These are phyloP conservation scores for Phalangium opilio DNA, from an alignment of 2,888 invertebrate genomes.

Conservation along the genomic window DNA sequence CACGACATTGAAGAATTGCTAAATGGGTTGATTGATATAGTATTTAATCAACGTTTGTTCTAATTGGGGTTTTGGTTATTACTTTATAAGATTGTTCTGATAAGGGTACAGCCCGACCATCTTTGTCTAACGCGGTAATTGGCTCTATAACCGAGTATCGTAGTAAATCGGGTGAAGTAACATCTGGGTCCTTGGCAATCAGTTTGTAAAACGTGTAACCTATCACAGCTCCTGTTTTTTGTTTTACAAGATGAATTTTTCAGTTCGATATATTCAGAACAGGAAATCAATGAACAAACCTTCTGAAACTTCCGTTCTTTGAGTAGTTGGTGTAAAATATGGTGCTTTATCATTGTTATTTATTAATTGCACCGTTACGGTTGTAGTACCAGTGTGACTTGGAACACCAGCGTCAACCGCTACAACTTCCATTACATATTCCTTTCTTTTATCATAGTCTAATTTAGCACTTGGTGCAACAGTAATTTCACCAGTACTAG, in stretches of 20 bases:
- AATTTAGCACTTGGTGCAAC: constrained; percentile 50
- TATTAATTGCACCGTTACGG: constrained; percentile 56
- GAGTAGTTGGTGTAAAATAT: constrained; percentile 58
- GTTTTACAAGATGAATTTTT: too few species aligned
- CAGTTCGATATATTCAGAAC: too few species aligned
- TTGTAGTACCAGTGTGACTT: constrained; percentile 61
- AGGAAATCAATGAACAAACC: constrained; percentile 33
- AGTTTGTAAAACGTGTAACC: constrained; percentile 55
- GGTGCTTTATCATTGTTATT: constrained; percentile 81
- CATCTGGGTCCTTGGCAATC: constrained; percentile 63
- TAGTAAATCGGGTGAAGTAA: constrained; percentile 49
- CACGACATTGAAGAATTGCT: constrained; percentile 70
- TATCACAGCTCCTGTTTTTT: constrained; percentile 37
- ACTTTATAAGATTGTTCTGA: constrained; percentile 12
- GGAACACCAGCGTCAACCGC: constrained; percentile 44
- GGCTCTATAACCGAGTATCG: constrained; percentile 49
- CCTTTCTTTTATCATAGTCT: constrained; percentile 63
- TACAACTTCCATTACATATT: constrained; percentile 57
- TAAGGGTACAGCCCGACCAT: constrained; percentile 42
- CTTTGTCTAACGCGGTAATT: constrained; percentile 63
- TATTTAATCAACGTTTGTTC: too few species aligned
- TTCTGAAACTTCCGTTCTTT: constrained; percentile 46
- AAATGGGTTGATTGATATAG: constrained; percentile 19
- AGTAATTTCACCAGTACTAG: constrained; percentile 53
- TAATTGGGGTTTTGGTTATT: not conserved